Percentiles rank a stretch among this genome's conserved stretches.
These are phyloP conservation scores for Dromiciops gliroides DNA, from an alignment of 2,113 vertebrate genomes.

Conservation along the genomic window DNA sequence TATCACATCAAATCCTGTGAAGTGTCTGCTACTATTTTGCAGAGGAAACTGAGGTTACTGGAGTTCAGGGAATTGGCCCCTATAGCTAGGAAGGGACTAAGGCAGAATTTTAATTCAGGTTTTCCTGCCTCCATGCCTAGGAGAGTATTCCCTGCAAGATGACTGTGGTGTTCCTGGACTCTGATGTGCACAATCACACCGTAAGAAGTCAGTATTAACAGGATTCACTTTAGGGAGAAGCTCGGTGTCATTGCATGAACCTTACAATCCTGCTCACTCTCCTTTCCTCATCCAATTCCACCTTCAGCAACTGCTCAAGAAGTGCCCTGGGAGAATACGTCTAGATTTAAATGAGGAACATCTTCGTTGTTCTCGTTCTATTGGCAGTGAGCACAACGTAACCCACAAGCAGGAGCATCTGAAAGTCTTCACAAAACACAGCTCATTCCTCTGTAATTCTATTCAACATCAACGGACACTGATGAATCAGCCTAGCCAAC, in stretches of 20 bases:
- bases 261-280: background rate
- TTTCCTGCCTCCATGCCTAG: background rate
- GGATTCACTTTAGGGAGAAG: too few relatives aligned
- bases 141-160: background rate
- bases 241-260: background rate
- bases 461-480: too few relatives aligned
- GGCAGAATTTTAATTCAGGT: background rate
- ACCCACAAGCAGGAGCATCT: background rate
- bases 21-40: background rate
- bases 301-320: background rate
- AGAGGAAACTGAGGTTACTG: background rate
- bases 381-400: too few relatives aligned
- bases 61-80: background rate
- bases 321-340: too few relatives aligned
- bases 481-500: background rate
- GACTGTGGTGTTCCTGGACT: background rate
- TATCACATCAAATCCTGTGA: background rate
- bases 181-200: background rate
- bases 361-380: background rate
- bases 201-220: background rate
- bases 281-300: background rate
- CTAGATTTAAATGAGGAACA: background rate
- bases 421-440: background rate
- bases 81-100: background rate
- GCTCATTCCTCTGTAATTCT: background rate